Conservation (phyloP, 2,888 invertebrate genomes). For the Eupithecia tripunctaria region DNA sequence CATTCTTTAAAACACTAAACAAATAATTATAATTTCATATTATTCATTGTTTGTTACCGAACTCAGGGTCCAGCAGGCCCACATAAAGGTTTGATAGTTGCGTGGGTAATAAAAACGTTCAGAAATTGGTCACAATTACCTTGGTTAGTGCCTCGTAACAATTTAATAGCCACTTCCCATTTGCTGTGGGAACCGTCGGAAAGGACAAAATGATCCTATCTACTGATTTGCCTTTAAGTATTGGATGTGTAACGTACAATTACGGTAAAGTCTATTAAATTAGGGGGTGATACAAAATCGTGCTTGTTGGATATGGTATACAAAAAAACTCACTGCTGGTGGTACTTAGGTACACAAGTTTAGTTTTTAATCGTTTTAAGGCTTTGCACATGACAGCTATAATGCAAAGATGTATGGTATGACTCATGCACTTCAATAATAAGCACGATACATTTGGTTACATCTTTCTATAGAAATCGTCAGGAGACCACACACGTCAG, state of each 20-base stretch:
- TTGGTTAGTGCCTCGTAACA: constrained; percentile 77
- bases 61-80: constrained; percentile 48
- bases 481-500: too few relatives aligned
- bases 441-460: too few relatives aligned
- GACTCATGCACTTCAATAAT: too few relatives aligned
- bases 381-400: too few relatives aligned
- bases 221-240: not conserved
- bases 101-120: constrained; percentile 78
- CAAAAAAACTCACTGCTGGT: not conserved
- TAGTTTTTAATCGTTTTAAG: not conserved
- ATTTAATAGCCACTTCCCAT: constrained; percentile 75
- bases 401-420: too few relatives aligned
- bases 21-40: not conserved
- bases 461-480: too few relatives aligned
- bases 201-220: constrained; percentile 14
- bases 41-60: not conserved
- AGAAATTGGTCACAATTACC: constrained; percentile 79
- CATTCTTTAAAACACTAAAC: not conserved
- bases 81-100: constrained; percentile 78
- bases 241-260: constrained; percentile 22
- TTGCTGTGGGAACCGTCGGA: constrained; percentile 69
- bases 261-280: constrained; percentile 5
- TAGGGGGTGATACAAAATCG: not conserved
- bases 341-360: not conserved
- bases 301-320: not conserved